A percentile compares a stretch with the other conserved stretches of the same genome.
These are phyloP conservation scores for Dicranocentrus wangi DNA, from an alignment of 2,888 invertebrate genomes.

Conservation along the genomic window DNA sequence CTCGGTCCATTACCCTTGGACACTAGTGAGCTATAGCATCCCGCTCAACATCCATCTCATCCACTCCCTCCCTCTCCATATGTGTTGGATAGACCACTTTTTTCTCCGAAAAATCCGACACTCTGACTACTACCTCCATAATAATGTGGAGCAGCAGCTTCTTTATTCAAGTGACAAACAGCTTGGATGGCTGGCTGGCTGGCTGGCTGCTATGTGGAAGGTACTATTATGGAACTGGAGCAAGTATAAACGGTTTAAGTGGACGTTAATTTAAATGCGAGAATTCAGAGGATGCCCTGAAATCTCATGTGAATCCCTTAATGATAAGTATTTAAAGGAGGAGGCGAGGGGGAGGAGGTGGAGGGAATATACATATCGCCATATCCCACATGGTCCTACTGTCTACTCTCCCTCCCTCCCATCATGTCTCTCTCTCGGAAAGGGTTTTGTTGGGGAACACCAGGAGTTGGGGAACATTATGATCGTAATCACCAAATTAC, in stretches of 20 bases:
- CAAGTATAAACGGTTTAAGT: not conserved
- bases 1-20: slow-evolving; percentile 36
- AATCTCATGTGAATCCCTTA: not conserved
- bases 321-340: not conserved
- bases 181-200: not conserved
- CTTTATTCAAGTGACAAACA: not conserved
- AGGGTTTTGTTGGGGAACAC: not conserved
- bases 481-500: slow-evolving; percentile 63
- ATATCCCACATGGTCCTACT: not conserved
- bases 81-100: no score
- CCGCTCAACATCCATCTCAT: no score
- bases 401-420: not conserved
- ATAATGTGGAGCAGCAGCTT: not conserved
- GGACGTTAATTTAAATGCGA: slow-evolving; percentile 11
- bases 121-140: not conserved
- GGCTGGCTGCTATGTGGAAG: no score
- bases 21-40: no score
- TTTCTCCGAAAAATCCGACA: not conserved
- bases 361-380: not conserved
- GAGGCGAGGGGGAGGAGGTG: not conserved
- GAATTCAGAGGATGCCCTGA: not conserved
- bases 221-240: no score
- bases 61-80: no score
- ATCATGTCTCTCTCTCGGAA: no score
- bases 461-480: slow-evolving; percentile 33